A percentile compares a stretch with the other conserved stretches of the same genome.
Evolutionary conservation across 1,140 invertebrate species (phyloP).

Genomic region (Pristionchus pacificus): DNA sequence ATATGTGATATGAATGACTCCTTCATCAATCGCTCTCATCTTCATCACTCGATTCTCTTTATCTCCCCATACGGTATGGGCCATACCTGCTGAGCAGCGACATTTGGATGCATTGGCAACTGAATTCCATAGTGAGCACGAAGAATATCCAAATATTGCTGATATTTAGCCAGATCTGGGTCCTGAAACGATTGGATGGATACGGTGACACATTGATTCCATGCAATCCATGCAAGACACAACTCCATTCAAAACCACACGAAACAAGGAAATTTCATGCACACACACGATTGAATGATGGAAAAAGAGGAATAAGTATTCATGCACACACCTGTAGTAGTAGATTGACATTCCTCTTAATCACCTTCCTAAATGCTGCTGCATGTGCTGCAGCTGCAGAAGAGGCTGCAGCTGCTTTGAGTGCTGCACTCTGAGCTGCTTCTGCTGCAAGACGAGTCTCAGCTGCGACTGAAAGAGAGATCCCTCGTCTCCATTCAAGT

Average conservation of each 20-base stretch:
- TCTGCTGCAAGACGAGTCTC: not conserved
- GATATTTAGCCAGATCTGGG: not conserved
- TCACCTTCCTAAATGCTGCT: not conserved
- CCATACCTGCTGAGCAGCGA: too few relatives aligned
- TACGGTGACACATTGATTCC: too few relatives aligned
- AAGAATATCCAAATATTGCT: not conserved
- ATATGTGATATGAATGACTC: too few relatives aligned
- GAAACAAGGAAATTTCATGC: too few relatives aligned
- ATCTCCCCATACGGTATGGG: too few relatives aligned
- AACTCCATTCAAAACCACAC: too few relatives aligned
- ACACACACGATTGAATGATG: too few relatives aligned
- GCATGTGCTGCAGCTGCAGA: not conserved
- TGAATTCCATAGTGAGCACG: not conserved
- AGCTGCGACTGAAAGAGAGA: not conserved
- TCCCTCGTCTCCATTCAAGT: not conserved
- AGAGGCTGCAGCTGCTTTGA: not conserved
- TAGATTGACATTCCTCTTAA: too few relatives aligned
- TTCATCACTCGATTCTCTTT: too few relatives aligned
- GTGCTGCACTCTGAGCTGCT: not conserved
- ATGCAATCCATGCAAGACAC: too few relatives aligned
- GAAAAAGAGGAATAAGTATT: not conserved
- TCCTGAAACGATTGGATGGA: not conserved
- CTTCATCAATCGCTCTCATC: too few relatives aligned
- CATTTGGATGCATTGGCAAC: not conserved
- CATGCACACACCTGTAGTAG: too few relatives aligned